phyloP scores from a whole-genome alignment of 2,797 vertebrate species.

The Acestrorhynchus altus region DNA sequence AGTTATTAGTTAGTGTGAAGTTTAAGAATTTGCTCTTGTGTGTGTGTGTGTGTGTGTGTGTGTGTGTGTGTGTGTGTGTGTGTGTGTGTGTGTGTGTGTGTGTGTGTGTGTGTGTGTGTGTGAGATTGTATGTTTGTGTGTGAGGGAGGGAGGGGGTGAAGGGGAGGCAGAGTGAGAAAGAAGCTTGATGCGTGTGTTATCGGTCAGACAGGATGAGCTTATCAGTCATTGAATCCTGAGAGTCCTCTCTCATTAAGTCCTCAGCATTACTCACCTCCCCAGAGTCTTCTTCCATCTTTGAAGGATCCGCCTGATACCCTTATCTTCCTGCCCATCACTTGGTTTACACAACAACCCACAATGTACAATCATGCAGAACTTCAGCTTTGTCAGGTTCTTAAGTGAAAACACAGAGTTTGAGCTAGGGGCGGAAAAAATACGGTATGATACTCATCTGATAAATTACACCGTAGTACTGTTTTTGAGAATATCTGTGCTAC shows the following conservation, averaged over 20 bases:
- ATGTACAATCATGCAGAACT: background rate
- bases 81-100: too few species aligned
- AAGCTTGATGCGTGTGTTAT: conserved; percentile 16
- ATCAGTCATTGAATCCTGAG: conserved; percentile 5
- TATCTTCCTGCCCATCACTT: conserved; percentile 27
- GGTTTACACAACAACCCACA: conserved; percentile 24
- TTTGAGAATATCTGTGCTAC: too few species aligned
- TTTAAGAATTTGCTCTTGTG: too few species aligned
- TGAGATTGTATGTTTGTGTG: too few species aligned
- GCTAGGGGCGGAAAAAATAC: too few species aligned
- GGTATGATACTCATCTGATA: too few species aligned
- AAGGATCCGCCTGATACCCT: conserved; percentile 12
- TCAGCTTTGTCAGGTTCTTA: conserved; percentile 9
- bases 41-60: too few species aligned
- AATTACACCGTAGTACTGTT: background rate
- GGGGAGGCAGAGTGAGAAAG: background rate
- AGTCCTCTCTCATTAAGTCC: conserved; percentile 33
- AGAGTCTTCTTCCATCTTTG: conserved; percentile 5
- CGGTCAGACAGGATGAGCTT: conserved; percentile 51
- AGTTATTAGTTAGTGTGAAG: too few species aligned
- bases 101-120: too few species aligned
- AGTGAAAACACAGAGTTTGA: conserved; percentile 2
- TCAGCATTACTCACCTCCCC: conserved; percentile 25
- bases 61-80: too few species aligned
- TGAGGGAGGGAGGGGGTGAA: too few species aligned